Conservation (phyloP, 23 tunicate species). For the Halocynthia aurantium region DNA sequence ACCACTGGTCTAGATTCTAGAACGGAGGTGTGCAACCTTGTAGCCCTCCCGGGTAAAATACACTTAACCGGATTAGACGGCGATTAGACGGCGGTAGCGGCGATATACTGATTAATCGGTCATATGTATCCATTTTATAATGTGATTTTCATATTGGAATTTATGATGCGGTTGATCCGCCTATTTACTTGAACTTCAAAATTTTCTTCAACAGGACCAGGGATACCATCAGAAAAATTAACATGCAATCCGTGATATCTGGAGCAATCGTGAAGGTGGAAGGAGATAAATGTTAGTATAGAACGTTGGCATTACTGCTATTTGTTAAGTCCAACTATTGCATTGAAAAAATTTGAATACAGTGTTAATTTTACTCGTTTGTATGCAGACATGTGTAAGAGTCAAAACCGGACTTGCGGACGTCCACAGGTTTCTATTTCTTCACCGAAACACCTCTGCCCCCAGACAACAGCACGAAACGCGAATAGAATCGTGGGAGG, state of each 20-base stretch:
- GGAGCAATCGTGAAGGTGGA: neutral
- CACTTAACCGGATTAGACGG: too few species aligned
- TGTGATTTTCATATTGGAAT: too few species aligned
- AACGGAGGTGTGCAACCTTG: too few species aligned
- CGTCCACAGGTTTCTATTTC: neutral
- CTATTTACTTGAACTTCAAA: too few species aligned
- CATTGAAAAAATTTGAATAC: neutral
- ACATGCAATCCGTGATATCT: neutral
- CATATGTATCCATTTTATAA: too few species aligned
- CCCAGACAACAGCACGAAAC: neutral
- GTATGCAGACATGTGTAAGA: neutral
- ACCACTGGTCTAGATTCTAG: too few species aligned
- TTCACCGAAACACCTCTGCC: neutral
- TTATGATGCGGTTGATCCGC: too few species aligned
- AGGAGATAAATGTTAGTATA: conserved; percentile 5
- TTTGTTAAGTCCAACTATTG: neutral
- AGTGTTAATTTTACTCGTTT: neutral
- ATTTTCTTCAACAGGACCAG: too few species aligned
- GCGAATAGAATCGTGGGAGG: neutral
- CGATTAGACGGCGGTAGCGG: too few species aligned
- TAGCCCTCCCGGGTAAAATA: too few species aligned
- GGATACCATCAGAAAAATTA: too few species aligned
- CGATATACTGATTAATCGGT: too few species aligned
- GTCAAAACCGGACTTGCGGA: neutral
- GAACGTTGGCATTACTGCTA: neutral